A percentile compares a stretch with the other conserved stretches of the same genome.
These are phyloP conservation scores for Leptosomus discolor DNA, from an alignment of 2,113 vertebrate genomes.

Conservation along the genomic window DNA sequence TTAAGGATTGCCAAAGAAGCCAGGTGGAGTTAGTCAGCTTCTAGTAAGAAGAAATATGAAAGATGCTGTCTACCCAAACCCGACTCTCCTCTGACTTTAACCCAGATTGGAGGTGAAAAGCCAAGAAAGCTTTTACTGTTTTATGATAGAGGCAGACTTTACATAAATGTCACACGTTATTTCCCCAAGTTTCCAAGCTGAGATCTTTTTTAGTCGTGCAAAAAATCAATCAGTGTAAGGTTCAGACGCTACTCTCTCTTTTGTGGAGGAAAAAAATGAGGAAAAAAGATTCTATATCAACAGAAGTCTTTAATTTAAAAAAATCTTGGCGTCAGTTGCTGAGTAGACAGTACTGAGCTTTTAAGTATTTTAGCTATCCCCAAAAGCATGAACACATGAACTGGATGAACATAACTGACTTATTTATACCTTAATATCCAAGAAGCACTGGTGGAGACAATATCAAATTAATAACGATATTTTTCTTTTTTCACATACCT, in stretches of 20 bases:
- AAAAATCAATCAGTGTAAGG: not conserved
- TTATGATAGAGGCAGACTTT: not conserved
- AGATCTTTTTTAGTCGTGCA: not conserved
- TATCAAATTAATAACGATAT: not conserved
- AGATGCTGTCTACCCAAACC: not conserved
- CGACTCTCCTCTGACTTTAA: not conserved
- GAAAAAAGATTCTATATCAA: not conserved
- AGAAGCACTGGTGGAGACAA: not conserved
- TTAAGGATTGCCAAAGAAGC: not conserved
- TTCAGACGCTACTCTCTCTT: not conserved
- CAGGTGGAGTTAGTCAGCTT: not conserved
- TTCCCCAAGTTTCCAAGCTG: not conserved
- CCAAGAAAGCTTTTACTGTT: not conserved
- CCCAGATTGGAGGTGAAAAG: not conserved
- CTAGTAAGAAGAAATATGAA: not conserved
- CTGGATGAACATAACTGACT: not conserved
- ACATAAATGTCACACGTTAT: not conserved
- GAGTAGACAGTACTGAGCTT: not conserved
- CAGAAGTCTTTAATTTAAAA: not conserved
- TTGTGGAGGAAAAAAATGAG: not conserved
- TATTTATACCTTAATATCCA: not conserved
- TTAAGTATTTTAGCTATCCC: not conserved
- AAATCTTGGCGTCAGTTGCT: not conserved
- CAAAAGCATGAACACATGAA: not conserved
- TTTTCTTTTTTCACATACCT: not conserved